phyloP scores from a whole-genome alignment of 2,888 invertebrate genomes.

The Lycocerus yunnanus region DNA sequence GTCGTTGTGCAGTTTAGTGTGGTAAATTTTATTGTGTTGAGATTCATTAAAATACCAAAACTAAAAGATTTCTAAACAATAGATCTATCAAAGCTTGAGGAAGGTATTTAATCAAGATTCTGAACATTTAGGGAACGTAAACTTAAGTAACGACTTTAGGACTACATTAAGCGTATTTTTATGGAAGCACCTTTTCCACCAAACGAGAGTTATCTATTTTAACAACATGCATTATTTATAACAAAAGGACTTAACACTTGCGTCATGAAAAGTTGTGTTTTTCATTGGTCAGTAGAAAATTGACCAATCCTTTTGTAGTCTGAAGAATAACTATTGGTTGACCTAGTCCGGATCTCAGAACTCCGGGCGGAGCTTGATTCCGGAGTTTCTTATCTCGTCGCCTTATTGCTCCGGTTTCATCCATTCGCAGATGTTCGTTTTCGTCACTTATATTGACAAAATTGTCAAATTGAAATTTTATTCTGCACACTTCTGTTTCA shows the following conservation, averaged over 20 bases:
- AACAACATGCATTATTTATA: slow-evolving; percentile 56
- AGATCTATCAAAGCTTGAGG: neutral
- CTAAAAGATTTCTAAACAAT: neutral
- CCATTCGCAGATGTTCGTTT: slow-evolving; percentile 41
- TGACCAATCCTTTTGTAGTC: slow-evolving; percentile 53
- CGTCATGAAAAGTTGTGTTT: slow-evolving; percentile 49
- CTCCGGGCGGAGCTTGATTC: slow-evolving; percentile 49
- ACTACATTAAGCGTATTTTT: slow-evolving; percentile 21
- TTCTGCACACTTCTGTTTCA: slow-evolving; percentile 25
- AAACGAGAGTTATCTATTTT: slow-evolving; percentile 42
- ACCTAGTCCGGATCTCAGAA: slow-evolving; percentile 43
- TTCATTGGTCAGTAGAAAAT: slow-evolving; percentile 53
- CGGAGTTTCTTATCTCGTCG: slow-evolving; percentile 53
- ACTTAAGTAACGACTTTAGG: neutral
- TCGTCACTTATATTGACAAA: slow-evolving; percentile 43
- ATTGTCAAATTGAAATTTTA: slow-evolving; percentile 43
- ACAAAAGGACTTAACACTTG: slow-evolving; percentile 50
- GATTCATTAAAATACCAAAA: neutral
- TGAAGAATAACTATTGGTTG: slow-evolving; percentile 50
- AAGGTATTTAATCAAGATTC: slow-evolving; percentile 4
- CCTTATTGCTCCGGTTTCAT: slow-evolving; percentile 51
- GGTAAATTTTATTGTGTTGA: neutral
- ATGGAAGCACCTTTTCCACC: slow-evolving; percentile 17
- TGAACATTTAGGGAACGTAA: slow-evolving; percentile 5
- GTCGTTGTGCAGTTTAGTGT: too few species aligned